Evolutionary conservation across 2,888 invertebrate genomes (phyloP), one percentile per base, ranked within the genome.

Genomic region (Calliscelio sp.): DNA sequence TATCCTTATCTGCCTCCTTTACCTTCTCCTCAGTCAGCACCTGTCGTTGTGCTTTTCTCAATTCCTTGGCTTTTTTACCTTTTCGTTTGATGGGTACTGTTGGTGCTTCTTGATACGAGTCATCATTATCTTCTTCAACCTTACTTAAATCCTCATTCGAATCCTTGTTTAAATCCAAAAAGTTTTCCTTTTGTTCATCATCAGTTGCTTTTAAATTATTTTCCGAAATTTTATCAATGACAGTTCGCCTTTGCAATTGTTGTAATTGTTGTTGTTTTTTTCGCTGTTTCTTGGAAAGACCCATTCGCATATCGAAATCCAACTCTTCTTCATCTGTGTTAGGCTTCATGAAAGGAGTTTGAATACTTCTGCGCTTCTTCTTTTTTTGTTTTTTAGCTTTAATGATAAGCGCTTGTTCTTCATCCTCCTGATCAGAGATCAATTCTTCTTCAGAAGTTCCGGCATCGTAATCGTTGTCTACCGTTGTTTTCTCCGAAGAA

Each of bases 211-310:
- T 85, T 1, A 68, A 63, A 59, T 71, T 73, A 16, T 38, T 86
- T 7, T 71, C 86, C 1, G 74, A 16, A 44, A 88, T 75, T 59
- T 90, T 89, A n/a, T 86, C 88, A 18, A 89, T 61, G 5, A 86
- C 66, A 10, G 87, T 79, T 44, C 85, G 84, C 44, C 78, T 84
- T 16, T 87, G 87, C 18, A 85, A 16, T 14, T 85, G 85, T 18
- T 85, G 85, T 0, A 83, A 44, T 14, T 89, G 89, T 3, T 89
- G 89, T n/a, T 90, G 90, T 80, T 93, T 94, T 74, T 92, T 93
- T 3, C 93, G 93, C 80, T 93, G 93, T 82, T 93, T 94, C 65
- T 93, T 94, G 1, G 93, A 93, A 2, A 91, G 77, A n/a, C 91
- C 91, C 86, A 92, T 88, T 74, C 93, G 90, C 20, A 92, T 85